phyloP scores from a whole-genome alignment of 53 echinoderm and acorn worm species.

The Arbacia lixula region DNA sequence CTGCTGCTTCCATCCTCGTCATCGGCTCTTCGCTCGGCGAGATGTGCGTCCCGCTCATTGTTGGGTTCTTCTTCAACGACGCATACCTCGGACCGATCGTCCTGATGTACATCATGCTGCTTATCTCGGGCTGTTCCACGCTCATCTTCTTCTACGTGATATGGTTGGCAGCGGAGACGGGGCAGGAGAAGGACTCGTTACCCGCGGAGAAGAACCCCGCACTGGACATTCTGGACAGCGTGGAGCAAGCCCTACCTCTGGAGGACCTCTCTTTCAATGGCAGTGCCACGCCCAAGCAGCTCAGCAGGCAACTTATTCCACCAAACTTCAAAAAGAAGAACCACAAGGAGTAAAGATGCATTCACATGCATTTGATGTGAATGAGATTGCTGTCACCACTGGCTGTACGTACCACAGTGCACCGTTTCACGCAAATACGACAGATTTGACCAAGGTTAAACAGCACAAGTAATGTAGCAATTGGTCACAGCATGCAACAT shows the following conservation, averaged over 20 bases:
- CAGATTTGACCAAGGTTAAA: too few species aligned
- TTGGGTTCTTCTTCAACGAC: slow-evolving; percentile 65
- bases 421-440: too few species aligned
- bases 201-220: slow-evolving; percentile 44
- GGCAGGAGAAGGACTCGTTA: slow-evolving; percentile 35
- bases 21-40: slow-evolving; percentile 85
- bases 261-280: slow-evolving; percentile 38
- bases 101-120: slow-evolving; percentile 83
- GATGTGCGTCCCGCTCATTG: slow-evolving; percentile 77
- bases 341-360: slow-evolving; percentile 50
- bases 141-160: slow-evolving; percentile 67
- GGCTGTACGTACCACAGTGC: too few species aligned
- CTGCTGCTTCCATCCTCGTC: slow-evolving; percentile 75
- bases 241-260: slow-evolving; percentile 57
- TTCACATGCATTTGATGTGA: too few species aligned
- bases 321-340: slow-evolving; percentile 34
- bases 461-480: too few species aligned
- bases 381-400: too few species aligned
- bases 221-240: slow-evolving; percentile 46
- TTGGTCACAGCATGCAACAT: too few species aligned
- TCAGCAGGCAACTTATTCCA: background rate
- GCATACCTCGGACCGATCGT: slow-evolving; percentile 31
- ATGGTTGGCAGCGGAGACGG: slow-evolving; percentile 61
- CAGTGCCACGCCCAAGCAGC: slow-evolving; percentile 20
- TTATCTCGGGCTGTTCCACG: slow-evolving; percentile 35